phyloP scores from a whole-genome alignment of 35 echinoderm and acorn worm species.

The Apostichopus californicus region DNA sequence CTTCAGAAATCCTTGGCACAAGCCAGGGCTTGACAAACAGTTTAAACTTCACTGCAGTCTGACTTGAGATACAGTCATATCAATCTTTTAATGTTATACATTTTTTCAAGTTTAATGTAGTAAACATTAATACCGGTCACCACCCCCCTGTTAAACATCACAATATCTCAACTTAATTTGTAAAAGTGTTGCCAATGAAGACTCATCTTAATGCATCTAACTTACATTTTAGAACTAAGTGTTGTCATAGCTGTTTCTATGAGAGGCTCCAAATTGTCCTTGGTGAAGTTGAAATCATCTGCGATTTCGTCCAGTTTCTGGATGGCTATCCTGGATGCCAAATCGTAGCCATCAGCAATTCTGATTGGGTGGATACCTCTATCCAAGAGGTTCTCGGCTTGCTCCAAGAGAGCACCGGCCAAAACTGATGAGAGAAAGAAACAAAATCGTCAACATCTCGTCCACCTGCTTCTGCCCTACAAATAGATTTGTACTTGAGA shows the following conservation, averaged over 20 bases:
- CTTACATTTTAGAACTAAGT: constrained; percentile 98
- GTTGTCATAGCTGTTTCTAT: constrained; percentile 95
- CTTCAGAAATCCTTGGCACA: too few relatives aligned
- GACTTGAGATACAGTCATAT: too few relatives aligned
- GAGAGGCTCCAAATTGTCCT: constrained; percentile 86
- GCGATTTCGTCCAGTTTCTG: constrained; percentile 83
- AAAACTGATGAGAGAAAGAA: constrained; percentile 53
- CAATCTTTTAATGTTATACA: too few relatives aligned
- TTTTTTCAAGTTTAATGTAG: too few relatives aligned
- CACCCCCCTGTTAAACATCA: too few relatives aligned
- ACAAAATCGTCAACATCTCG: background rate
- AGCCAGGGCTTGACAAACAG: too few relatives aligned
- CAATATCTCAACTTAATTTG: too few relatives aligned
- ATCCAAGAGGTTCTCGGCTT: constrained; percentile 85
- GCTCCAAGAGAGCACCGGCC: constrained; percentile 90
- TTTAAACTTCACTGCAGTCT: too few relatives aligned
- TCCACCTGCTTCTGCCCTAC: too few relatives aligned
- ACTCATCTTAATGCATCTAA: background rate
- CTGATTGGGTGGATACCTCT: constrained; percentile 94
- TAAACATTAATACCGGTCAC: too few relatives aligned
- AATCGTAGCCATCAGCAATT: constrained; percentile 94
- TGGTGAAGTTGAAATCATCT: constrained; percentile 77
- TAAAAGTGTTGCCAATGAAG: background rate
- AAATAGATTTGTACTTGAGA: too few relatives aligned
- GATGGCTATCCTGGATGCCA: constrained; percentile 87